These are phyloP conservation scores for Pseudococcus longispinus DNA, from an alignment of 2,888 invertebrate species.

Conservation along the genomic window DNA sequence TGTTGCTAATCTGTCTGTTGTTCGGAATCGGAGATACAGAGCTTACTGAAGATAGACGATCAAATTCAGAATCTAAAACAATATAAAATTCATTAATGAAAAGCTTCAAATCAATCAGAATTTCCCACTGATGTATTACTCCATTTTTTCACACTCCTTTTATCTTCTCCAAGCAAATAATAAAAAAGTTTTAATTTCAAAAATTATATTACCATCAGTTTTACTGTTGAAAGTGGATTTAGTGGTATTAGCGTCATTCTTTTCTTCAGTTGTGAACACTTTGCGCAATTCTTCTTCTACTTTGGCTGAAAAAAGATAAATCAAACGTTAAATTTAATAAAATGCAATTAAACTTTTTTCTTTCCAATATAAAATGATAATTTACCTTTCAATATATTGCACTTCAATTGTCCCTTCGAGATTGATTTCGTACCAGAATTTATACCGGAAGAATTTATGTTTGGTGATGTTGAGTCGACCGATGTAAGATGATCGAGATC, in stretches of 20 bases:
- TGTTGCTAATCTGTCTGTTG: conserved; percentile 73
- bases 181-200: background rate
- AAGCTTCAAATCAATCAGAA: background rate
- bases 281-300: conserved; percentile 71
- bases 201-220: conserved; percentile 61
- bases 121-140: too few relatives aligned
- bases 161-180: background rate
- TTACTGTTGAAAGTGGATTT: conserved; percentile 66
- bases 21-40: conserved; percentile 67
- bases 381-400: conserved; percentile 28
- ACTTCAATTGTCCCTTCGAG: conserved; percentile 27
- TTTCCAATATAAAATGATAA: background rate
- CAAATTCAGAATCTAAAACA: background rate
- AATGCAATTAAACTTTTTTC: background rate
- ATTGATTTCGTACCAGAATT: conserved; percentile 55
- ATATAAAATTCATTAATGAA: background rate
- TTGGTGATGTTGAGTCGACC: background rate
- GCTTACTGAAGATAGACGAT: conserved; percentile 29
- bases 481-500: conserved; percentile 18
- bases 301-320: conserved; percentile 66
- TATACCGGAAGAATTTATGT: conserved; percentile 28
- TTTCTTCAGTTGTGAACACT: conserved; percentile 63
- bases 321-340: background rate
- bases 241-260: conserved; percentile 67
- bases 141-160: background rate